phyloP scores from a whole-genome alignment of 2,797 vertebrate genomes.

The Holocentrus rufus region DNA sequence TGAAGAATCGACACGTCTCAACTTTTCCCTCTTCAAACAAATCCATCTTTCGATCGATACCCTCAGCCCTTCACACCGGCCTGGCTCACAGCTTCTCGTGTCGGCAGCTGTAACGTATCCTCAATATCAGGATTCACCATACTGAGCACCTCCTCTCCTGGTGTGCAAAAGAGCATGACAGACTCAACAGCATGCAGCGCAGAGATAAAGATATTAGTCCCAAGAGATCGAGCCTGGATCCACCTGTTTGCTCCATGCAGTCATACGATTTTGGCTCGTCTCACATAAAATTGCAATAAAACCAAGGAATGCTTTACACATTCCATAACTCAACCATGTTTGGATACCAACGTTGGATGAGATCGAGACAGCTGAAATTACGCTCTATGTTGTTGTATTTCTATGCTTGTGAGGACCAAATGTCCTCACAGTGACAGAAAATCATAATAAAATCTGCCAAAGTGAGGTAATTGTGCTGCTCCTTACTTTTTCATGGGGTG shows the following conservation, averaged over 20 bases:
- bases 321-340: too few species aligned
- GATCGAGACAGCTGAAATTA: too few species aligned
- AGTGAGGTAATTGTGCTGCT: too few species aligned
- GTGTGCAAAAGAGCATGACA: not conserved
- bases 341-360: too few species aligned
- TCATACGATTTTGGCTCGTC: not conserved
- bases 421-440: too few species aligned
- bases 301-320: not conserved
- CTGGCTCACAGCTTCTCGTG: too few species aligned
- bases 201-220: not conserved
- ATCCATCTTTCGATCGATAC: not conserved
- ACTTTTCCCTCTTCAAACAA: not conserved
- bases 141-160: not conserved
- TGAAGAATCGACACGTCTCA: not conserved
- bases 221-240: not conserved
- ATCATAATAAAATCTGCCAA: too few species aligned
- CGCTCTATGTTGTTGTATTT: too few species aligned
- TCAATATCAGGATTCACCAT: not conserved
- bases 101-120: not conserved
- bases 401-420: too few species aligned
- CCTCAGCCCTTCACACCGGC: not conserved
- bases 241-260: not conserved
- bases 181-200: not conserved
- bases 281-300: not conserved
- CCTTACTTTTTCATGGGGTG: too few species aligned